phyloP scores from a whole-genome alignment of 2,888 invertebrate genomes.

The Caenorhabditis parvicauda region DNA sequence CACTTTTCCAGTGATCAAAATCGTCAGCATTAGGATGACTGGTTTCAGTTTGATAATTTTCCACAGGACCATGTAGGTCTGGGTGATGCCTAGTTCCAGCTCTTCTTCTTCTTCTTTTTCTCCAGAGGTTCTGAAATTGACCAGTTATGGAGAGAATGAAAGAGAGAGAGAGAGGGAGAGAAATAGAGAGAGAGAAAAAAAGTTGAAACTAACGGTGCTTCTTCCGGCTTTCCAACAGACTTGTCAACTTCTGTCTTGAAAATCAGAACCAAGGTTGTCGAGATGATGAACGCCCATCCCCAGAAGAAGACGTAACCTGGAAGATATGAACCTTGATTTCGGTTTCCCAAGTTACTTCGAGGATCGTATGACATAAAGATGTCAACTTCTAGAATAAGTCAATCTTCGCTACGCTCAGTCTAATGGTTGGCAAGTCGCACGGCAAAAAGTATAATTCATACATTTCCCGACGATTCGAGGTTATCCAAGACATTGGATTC shows the following conservation, averaged over 20 bases:
- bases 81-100: slow-evolving; percentile 67
- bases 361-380: no score
- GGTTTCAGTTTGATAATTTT: slow-evolving; percentile 81
- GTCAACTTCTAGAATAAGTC: no score
- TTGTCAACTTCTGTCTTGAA: slow-evolving; percentile 77
- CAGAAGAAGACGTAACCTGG: slow-evolving; percentile 87
- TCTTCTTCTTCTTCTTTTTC: slow-evolving; percentile 66
- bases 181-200: neutral
- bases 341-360: no score
- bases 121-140: slow-evolving; percentile 4
- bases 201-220: no score
- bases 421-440: no score
- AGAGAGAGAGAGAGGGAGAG: neutral
- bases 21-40: slow-evolving; percentile 76
- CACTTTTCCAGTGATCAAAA: slow-evolving; percentile 87
- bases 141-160: neutral
- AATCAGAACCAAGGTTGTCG: slow-evolving; percentile 83
- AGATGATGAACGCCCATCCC: slow-evolving; percentile 85
- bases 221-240: slow-evolving; percentile 61
- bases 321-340: slow-evolving; percentile 8
- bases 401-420: no score
- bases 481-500: no score
- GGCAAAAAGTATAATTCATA: no score
- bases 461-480: no score
- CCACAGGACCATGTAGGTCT: slow-evolving; percentile 80